Evolutionary conservation across 2,888 invertebrate species (phyloP).

Genomic region (Dioctria linearis): DNA sequence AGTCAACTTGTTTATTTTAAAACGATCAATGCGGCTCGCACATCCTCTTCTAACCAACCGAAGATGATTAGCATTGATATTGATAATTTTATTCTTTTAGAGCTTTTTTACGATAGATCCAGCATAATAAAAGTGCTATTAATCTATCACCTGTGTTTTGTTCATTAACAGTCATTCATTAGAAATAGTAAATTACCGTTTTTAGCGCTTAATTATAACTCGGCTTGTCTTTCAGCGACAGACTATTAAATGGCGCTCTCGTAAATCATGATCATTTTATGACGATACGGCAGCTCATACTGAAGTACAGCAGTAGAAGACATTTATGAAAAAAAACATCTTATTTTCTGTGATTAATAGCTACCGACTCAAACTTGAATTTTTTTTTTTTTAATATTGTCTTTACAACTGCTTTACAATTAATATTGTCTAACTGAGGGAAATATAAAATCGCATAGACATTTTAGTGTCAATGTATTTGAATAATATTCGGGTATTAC

Average conservation of each 20-base stretch:
- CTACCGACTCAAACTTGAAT: too few relatives aligned
- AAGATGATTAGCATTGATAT: conserved; percentile 18
- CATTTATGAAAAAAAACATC: neutral
- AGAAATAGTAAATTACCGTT: conserved; percentile 1
- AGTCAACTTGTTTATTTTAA: neutral
- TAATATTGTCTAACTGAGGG: too few relatives aligned
- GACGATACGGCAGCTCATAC: neutral
- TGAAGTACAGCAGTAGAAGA: neutral
- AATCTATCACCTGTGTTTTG: neutral
- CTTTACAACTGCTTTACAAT: too few relatives aligned
- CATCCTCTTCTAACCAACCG: neutral
- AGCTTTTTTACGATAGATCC: conserved; percentile 17
- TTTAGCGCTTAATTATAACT: conserved; percentile 13
- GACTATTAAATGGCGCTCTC: neutral
- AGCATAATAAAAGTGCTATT: conserved; percentile 12
- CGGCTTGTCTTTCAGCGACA: neutral
- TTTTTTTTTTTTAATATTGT: too few relatives aligned
- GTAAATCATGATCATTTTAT: conserved; percentile 27
- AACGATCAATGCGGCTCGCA: neutral
- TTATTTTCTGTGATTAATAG: too few relatives aligned
- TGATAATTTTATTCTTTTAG: conserved; percentile 18
- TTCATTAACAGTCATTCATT: conserved; percentile 15
- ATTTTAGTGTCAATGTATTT: too few relatives aligned
- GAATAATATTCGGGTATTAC: too few relatives aligned
- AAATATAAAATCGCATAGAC: too few relatives aligned